Percentiles rank a stretch among this genome's conserved stretches.
phyloP scores from a whole-genome alignment of 2,888 invertebrate genomes.

The Napeogenes sylphis region DNA sequence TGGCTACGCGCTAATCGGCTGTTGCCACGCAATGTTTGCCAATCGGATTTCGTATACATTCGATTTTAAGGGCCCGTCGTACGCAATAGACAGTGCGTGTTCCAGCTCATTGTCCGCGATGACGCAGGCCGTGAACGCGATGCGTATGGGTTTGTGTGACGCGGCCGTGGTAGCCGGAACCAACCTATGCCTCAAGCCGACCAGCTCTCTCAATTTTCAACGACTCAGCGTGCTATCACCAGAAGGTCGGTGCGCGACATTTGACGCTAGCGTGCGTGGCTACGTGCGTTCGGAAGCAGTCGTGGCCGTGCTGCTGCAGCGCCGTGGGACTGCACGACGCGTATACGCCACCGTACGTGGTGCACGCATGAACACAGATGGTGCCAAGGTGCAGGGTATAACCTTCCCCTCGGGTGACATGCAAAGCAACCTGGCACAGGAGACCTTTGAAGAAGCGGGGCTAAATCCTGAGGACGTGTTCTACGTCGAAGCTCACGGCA shows the following conservation, averaged over 20 bases:
- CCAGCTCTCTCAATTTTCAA: constrained; percentile 94
- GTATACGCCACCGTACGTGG: constrained; percentile 92
- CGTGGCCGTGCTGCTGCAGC: constrained; percentile 89
- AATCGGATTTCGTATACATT: constrained; percentile 97
- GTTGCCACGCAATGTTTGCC: constrained; percentile 97
- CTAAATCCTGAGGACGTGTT: constrained; percentile 89
- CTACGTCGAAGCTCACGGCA: constrained; percentile 99
- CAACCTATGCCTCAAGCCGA: constrained; percentile 93
- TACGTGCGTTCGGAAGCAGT: constrained; percentile 95
- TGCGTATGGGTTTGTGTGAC: constrained; percentile 94
- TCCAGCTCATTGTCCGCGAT: constrained; percentile 96
- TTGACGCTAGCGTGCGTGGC: constrained; percentile 93
- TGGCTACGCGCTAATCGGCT: constrained; percentile 95
- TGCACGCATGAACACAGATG: constrained; percentile 95
- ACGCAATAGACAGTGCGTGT: constrained; percentile 97
- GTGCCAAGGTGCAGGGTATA: constrained; percentile 92
- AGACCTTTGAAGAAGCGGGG: constrained; percentile 90
- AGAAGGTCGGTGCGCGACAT: constrained; percentile 95
- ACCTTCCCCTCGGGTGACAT: constrained; percentile 89
- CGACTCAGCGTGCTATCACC: constrained; percentile 94
- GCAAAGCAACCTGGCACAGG: constrained; percentile 88
- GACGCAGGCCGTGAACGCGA: constrained; percentile 89
- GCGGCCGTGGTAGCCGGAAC: constrained; percentile 96
- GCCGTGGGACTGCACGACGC: constrained; percentile 84
- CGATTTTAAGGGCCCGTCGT: constrained; percentile 97